Base-by-base conservation (phyloP, 2,797 vertebrate genomes). In the Sarcophilus harrisii region DNA sequence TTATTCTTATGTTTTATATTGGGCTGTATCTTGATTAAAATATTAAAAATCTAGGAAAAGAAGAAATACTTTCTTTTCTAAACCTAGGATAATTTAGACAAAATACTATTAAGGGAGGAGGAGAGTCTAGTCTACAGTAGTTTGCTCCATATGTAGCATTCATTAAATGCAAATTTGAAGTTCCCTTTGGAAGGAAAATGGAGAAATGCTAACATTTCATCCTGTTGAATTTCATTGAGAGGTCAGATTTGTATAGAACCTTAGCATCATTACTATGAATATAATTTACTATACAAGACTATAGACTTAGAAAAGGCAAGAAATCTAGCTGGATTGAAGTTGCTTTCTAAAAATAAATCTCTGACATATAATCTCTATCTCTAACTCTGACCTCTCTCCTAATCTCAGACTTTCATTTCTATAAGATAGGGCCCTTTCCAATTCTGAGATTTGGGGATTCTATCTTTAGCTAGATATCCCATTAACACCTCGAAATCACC, bases 1-100 rank as follows among this genome's bases (percentile, higher is more conserved):
- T 97, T 73, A 66, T 55, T 97, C 92, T 95, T 95, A 94, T 97
- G 94, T 92, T 98, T 98, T 92, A 90, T 97, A 94, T 97, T 94
- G 98, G 29, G 8, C 92, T 96, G 95, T 73, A 49, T 91, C 96
- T 87, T 94, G 62, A 52, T 30, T 97, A 96, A 96, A 97, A 57
- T 27, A 73, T 28, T 91, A 92, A 93, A 81, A 92, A 58, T 92
- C 38, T 93, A 90, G 52, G 57, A 29, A 55, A 55, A 55, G 10
- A 55, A 55, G 54, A 55, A 55, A 81, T 45, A 9, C 0, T 3
- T 81, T 38, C 21, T 21, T 81, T 81, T 81, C 73, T 27, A 45
- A 45, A 21, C 38, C 73, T 81, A 81, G n/a, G 21, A 81, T 38
- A 81, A 45, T 24, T 3, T 0, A 8, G 38, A 81, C 73, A 81